phyloP scores from a whole-genome alignment of 2,888 invertebrate genomes.

The Cephus pygmeus region DNA sequence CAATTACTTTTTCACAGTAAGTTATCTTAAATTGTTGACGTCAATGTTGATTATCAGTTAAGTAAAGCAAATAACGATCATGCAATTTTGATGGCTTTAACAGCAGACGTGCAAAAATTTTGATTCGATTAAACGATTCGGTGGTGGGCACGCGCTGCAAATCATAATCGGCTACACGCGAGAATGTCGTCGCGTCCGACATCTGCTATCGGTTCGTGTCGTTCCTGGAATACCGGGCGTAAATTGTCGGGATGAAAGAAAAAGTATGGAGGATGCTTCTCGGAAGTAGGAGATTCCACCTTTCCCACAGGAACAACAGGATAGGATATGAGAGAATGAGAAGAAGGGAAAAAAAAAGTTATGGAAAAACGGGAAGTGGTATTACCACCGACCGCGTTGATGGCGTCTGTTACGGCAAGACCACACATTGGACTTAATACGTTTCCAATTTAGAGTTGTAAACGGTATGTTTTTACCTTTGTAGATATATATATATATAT shows the following conservation, averaged over 20 bases:
- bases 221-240: constrained; percentile 36
- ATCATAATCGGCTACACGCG: constrained; percentile 36
- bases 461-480: background rate
- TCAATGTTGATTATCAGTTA: background rate
- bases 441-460: constrained; percentile 30
- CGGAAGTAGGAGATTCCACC: background rate
- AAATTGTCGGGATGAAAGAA: background rate
- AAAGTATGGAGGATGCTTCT: background rate
- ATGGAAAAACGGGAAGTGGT: constrained; percentile 13
- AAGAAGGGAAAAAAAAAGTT: background rate
- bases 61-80: background rate
- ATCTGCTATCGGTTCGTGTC: constrained; percentile 43
- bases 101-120: constrained; percentile 33
- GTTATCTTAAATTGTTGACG: background rate
- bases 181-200: constrained; percentile 39
- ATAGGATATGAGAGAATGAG: background rate
- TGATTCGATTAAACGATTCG: constrained; percentile 27
- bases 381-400: constrained; percentile 42
- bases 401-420: constrained; percentile 25
- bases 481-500: background rate
- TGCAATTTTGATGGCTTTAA: background rate
- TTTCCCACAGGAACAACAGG: background rate
- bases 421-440: constrained; percentile 33
- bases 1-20: background rate
- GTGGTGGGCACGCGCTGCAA: constrained; percentile 24